phyloP scores from a whole-genome alignment of 2,113 vertebrate genomes.

The Petromus typicus region DNA sequence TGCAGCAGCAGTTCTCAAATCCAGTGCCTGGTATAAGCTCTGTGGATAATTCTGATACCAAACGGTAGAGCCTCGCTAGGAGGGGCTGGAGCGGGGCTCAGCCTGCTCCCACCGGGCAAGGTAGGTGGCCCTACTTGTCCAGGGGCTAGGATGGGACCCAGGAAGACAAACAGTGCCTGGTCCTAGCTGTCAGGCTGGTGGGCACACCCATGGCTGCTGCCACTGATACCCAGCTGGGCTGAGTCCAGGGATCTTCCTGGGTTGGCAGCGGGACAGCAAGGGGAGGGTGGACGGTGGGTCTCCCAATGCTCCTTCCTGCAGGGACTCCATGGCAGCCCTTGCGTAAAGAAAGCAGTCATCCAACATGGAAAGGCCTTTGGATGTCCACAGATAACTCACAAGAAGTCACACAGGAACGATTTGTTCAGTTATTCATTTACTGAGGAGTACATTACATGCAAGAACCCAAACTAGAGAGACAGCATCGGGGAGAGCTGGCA shows the following conservation, averaged over 20 bases:
- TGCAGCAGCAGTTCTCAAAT: not conserved
- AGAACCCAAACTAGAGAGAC: constrained; percentile 90
- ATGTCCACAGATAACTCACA: constrained; percentile 21
- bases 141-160: not conserved
- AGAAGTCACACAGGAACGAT: constrained; percentile 80
- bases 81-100: not conserved
- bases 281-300: not conserved
- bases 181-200: not conserved
- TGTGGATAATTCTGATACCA: not conserved
- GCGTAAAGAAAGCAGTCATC: not conserved
- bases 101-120: not conserved
- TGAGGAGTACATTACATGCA: constrained; percentile 94
- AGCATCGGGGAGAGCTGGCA: constrained; percentile 85
- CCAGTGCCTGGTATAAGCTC: not conserved
- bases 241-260: too few species aligned
- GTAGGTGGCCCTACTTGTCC: not conserved
- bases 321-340: not conserved
- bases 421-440: constrained; percentile 88
- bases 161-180: not conserved
- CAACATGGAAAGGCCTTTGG: not conserved
- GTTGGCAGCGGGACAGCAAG: accelerated
- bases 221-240: not conserved
- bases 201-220: too few species aligned
- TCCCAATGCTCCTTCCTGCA: not conserved
- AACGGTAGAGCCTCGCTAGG: not conserved